phyloP scores from a whole-genome alignment of 2,888 invertebrate genomes.

The Erebia epiphron region DNA sequence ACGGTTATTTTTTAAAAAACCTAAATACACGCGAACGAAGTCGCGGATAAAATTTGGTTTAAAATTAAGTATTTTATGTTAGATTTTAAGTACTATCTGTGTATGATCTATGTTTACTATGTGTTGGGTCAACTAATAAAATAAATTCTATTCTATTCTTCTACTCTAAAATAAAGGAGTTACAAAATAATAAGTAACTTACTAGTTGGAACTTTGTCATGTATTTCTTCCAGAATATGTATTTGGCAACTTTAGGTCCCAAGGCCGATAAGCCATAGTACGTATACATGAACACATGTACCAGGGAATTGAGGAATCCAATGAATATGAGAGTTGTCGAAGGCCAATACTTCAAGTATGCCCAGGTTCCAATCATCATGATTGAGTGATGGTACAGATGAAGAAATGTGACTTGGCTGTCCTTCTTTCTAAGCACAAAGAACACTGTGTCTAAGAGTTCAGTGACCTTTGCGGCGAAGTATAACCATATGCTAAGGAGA shows the following conservation, averaged over 20 bases:
- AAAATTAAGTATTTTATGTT: too few species aligned
- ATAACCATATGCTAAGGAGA: conserved; percentile 82
- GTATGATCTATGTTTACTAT: too few species aligned
- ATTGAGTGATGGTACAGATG: conserved; percentile 94
- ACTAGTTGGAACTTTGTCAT: conserved; percentile 92
- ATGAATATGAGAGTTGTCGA: conserved; percentile 88
- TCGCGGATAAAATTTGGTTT: too few species aligned
- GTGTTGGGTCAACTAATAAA: too few species aligned
- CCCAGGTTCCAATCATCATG: conserved; percentile 90
- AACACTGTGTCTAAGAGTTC: conserved; percentile 92
- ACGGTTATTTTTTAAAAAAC: too few species aligned
- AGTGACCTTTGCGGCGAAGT: conserved; percentile 88
- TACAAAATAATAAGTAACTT: conserved; percentile 46
- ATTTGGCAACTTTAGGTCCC: conserved; percentile 88
- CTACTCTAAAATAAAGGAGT: too few species aligned
- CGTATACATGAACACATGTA: conserved; percentile 92
- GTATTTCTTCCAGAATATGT: conserved; percentile 93
- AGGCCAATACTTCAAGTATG: conserved; percentile 88
- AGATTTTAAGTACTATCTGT: too few species aligned
- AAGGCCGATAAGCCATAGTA: conserved; percentile 90
- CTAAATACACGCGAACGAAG: too few species aligned
- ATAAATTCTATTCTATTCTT: too few species aligned
- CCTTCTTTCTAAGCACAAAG: conserved; percentile 91
- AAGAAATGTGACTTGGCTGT: conserved; percentile 91
- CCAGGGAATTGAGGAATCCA: conserved; percentile 88